These are phyloP conservation scores for Triplophysa yarkandensis DNA, from an alignment of 2,797 vertebrate genomes.

Conservation along the genomic window DNA sequence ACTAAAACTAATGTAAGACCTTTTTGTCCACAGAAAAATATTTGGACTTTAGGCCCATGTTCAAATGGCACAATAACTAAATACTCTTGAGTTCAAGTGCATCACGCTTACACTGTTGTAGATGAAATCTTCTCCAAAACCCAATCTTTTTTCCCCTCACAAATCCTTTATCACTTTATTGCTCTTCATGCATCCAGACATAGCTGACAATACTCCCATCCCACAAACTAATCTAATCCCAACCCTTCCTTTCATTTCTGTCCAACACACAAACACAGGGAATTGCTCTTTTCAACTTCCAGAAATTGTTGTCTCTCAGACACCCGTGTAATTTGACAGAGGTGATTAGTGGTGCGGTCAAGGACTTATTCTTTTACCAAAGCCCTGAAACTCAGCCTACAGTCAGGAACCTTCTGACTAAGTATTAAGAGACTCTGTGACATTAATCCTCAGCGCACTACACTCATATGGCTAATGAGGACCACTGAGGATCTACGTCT, in stretches of 20 bases:
- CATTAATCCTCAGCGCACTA: slow-evolving; percentile 63
- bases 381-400: slow-evolving; percentile 21
- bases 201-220: slow-evolving; percentile 20
- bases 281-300: slow-evolving; percentile 44
- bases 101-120: not conserved
- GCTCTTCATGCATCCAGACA: not conserved
- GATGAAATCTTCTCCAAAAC: not conserved
- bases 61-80: not conserved
- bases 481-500: slow-evolving; percentile 43
- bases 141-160: slow-evolving; percentile 10
- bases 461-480: slow-evolving; percentile 64
- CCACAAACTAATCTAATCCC: slow-evolving; percentile 25
- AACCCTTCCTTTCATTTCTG: slow-evolving; percentile 25
- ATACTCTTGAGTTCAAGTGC: not conserved
- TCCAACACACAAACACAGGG: slow-evolving; percentile 9
- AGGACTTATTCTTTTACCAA: slow-evolving; percentile 17
- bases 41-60: not conserved
- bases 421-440: slow-evolving; percentile 64
- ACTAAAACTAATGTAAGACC: too few species aligned
- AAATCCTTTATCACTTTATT: not conserved
- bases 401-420: slow-evolving; percentile 39
- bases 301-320: slow-evolving; percentile 17
- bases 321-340: slow-evolving; percentile 31
- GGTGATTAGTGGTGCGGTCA: slow-evolving; percentile 15
- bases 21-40: not conserved